phyloP scores from a whole-genome alignment of 2,113 vertebrate species.

The Conger conger region DNA sequence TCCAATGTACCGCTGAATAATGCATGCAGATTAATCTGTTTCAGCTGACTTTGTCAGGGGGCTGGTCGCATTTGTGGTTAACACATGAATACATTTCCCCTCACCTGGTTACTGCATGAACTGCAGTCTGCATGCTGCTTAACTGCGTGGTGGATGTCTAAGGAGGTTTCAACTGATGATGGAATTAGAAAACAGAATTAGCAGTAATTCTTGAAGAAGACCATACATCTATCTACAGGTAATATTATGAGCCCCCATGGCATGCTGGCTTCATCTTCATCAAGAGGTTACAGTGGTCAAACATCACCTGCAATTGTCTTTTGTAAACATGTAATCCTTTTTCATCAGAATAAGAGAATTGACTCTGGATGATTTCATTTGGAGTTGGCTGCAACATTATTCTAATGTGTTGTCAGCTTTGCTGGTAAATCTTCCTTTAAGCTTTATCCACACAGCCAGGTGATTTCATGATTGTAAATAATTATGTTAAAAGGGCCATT shows the following conservation, averaged over 20 bases:
- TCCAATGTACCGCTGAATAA: conserved; percentile 43
- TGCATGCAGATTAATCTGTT: conserved; percentile 41
- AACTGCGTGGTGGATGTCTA: conserved; percentile 6
- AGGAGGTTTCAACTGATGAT: background rate
- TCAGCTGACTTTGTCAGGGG: conserved; percentile 28
- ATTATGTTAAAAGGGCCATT: conserved; percentile 85
- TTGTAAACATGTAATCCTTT: conserved; percentile 59
- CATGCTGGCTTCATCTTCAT: background rate
- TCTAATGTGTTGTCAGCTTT: conserved; percentile 68
- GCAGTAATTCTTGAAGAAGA: background rate
- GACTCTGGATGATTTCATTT: conserved; percentile 68
- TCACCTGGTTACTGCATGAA: conserved; percentile 17
- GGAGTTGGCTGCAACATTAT: conserved; percentile 65
- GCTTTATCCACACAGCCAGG: conserved; percentile 55
- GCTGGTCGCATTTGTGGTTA: conserved; percentile 33
- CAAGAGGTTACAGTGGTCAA: conserved; percentile 24
- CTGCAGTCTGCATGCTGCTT: background rate
- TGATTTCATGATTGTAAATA: conserved; percentile 70
- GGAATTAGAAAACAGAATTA: background rate
- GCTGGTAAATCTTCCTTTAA: conserved; percentile 71
- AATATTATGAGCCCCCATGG: background rate
- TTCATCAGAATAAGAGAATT: conserved; percentile 55
- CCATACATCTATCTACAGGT: background rate
- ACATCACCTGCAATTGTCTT: conserved; percentile 47
- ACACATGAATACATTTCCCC: conserved; percentile 33